Conservation (phyloP, 2,113 vertebrate species). For the Sigmodon hispidus region DNA sequence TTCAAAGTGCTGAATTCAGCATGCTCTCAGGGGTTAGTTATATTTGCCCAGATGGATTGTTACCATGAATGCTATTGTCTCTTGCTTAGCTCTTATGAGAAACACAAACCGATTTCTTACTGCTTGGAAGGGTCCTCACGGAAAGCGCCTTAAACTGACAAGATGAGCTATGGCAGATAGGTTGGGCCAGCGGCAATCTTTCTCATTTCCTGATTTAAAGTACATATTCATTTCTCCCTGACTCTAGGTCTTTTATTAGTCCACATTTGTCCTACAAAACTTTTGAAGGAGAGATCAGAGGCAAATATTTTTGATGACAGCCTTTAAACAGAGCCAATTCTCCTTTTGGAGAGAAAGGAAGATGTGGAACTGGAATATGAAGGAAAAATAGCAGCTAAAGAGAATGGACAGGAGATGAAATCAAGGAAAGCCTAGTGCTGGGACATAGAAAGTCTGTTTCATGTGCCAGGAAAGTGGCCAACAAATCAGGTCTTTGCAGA, state of each 20-base stretch:
- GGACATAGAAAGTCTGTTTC: background rate
- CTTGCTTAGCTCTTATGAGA: background rate
- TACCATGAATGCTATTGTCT: background rate
- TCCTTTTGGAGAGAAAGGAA: background rate
- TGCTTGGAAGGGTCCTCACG: background rate
- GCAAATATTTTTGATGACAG: background rate
- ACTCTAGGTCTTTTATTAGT: background rate
- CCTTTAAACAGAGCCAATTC: background rate
- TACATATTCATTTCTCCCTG: background rate
- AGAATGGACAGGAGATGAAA: background rate
- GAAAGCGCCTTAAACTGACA: background rate
- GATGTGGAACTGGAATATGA: fast-evolving
- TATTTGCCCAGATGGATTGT: background rate
- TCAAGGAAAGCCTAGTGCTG: too few species aligned
- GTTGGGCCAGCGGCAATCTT: background rate
- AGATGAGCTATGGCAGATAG: background rate
- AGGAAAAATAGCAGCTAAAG: background rate
- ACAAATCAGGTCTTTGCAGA: background rate
- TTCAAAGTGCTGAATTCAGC: background rate
- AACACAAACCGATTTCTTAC: background rate
- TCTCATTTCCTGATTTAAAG: background rate
- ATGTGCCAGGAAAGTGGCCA: background rate
- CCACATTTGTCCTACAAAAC: background rate
- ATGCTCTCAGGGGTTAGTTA: background rate
- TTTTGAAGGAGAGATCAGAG: background rate